phyloP scores from a whole-genome alignment of 2,797 vertebrate species.

The Squalus acanthias region DNA sequence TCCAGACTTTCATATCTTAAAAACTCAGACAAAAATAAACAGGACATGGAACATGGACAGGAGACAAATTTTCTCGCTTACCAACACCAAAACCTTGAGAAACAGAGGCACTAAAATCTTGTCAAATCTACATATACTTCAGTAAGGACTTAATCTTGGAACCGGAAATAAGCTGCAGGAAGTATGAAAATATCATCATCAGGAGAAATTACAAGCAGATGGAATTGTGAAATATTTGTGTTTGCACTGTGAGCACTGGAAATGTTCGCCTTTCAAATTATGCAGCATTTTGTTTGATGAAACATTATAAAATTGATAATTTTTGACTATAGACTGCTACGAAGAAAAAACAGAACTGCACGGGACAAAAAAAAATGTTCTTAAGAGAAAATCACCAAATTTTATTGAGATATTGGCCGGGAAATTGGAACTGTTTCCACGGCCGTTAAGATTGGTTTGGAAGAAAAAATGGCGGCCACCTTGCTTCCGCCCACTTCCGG shows the following conservation, averaged over 20 bases:
- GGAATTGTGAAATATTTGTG: neutral
- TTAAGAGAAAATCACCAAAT: neutral
- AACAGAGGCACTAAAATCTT: neutral
- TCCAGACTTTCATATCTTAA: neutral
- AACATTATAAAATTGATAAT: neutral
- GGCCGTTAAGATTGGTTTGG: no score
- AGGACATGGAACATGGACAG: neutral
- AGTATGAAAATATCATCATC: neutral
- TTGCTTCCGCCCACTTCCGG: no score
- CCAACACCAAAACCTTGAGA: neutral
- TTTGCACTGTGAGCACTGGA: neutral
- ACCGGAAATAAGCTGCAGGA: neutral
- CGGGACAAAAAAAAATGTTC: neutral
- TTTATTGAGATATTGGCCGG: neutral
- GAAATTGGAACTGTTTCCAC: no score
- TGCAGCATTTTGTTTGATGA: neutral
- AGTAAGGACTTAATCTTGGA: neutral
- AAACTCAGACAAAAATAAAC: neutral
- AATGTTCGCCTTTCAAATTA: neutral
- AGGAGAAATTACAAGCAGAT: neutral
- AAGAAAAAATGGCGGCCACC: no score
- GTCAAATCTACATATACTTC: fast-evolving
- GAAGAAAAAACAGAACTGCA: neutral
- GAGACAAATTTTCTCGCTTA: neutral
- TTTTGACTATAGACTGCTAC: neutral